Evolutionary conservation across 1,140 invertebrate species (phyloP).

Genomic region (Pseudomyrmex pallidus): DNA sequence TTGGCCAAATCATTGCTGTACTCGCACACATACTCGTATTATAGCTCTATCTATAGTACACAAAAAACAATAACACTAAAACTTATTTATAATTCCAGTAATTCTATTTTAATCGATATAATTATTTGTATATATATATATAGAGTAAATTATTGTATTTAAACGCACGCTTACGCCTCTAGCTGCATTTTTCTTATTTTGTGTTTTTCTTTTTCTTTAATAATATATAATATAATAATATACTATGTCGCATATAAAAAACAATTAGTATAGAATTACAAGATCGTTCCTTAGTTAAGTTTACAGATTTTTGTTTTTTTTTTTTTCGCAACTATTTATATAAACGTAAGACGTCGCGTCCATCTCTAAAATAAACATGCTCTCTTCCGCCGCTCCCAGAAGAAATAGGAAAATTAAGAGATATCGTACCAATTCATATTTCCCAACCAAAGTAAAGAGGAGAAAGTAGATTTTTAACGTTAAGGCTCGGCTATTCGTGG

Average conservation of each 20-base stretch:
- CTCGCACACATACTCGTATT: constrained; percentile 74
- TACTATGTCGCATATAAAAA: constrained; percentile 84
- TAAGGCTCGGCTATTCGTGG: neutral
- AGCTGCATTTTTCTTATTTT: constrained; percentile 79
- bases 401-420: constrained; percentile 56
- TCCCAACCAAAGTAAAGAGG: constrained; percentile 49
- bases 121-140: constrained; percentile 67
- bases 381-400: constrained; percentile 69
- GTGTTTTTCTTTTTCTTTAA: constrained; percentile 73
- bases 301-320: constrained; percentile 58
- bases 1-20: constrained; percentile 74
- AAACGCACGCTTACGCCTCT: constrained; percentile 79
- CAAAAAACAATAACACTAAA: constrained; percentile 80
- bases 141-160: constrained; percentile 80
- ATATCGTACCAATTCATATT: constrained; percentile 29
- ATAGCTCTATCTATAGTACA: constrained; percentile 76
- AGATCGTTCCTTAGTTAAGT: constrained; percentile 82
- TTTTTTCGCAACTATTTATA: constrained; percentile 55
- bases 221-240: constrained; percentile 83
- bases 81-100: constrained; percentile 74
- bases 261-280: constrained; percentile 84
- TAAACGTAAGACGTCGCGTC: constrained; percentile 74
- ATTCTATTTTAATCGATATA: constrained; percentile 71
- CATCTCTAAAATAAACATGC: constrained; percentile 70
- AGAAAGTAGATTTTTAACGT: constrained; percentile 52